Evolutionary conservation across 2,113 vertebrate genomes (phyloP), one percentile per base, ranked within the genome.

Genomic region (Xiphophorus maculatus): DNA sequence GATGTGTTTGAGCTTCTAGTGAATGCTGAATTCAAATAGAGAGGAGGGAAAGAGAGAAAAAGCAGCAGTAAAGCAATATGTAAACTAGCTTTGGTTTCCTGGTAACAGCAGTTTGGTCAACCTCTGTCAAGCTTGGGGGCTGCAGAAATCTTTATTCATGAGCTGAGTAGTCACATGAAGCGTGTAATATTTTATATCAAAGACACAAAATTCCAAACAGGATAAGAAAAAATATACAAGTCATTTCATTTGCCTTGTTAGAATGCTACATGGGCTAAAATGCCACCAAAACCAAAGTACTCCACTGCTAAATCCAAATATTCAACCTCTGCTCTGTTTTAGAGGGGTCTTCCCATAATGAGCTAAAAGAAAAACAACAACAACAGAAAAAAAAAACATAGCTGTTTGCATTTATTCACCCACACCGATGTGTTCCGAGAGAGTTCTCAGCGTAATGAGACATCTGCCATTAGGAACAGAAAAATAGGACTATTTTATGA

Each of bases 91-190:
- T 65, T 82, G 76, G 90, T 91, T 90, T 82, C 89, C 58, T 85
- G 79, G 90, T 87, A 91, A 93, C 90, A 70, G 74, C 70, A 84
- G 85, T 87, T 92, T 78, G 80, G 61, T 65, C 74, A 76, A 63
- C 79, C 71, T 71, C 80, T 87, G 82, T 86, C 62, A n/a, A 54
- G 78, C 69, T 58, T 25, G 12, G 48, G 74, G 42, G 11, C 30
- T 64, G 72, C 60, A 62, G 84, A 66, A 37, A 58, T 87, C 76
- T 81, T 89, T 79, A 90, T 91, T 86, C 84, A 83, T 82, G 79
- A 85, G 83, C 76, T 82, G 70, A 89, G 75, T 44, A 73, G 80
- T 88, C 82, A 89, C 86, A 90, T 88, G 86, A 90, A 80, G 76
- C 54, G 81, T 74, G 74, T 25, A 81, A 84, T 87, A 87, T 89